Conservation (phyloP, 2,113 vertebrate species). For the Psephotus haematonotus region DNA sequence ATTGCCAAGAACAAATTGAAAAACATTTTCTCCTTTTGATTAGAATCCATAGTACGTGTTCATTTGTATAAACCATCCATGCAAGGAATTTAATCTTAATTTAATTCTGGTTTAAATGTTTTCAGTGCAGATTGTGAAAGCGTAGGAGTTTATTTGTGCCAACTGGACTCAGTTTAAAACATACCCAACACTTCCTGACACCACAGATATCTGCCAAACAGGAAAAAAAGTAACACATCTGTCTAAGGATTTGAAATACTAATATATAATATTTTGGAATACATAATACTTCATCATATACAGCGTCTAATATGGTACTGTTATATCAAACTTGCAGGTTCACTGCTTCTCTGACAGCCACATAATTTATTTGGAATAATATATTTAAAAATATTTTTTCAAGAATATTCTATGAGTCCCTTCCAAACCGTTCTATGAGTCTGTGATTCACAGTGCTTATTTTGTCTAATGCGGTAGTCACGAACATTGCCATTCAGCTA, state of each 20-base stretch:
- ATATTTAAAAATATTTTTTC: neutral
- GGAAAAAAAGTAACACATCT: neutral
- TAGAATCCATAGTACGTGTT: conserved; percentile 1
- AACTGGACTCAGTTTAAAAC: neutral
- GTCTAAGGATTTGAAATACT: neutral
- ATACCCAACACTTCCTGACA: neutral
- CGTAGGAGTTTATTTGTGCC: neutral
- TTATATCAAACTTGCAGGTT: neutral
- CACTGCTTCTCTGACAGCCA: neutral
- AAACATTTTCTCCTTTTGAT: conserved; percentile 6
- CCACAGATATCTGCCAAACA: neutral
- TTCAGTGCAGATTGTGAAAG: neutral
- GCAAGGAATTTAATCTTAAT: conserved; percentile 35
- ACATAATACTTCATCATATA: neutral
- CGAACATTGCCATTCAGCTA: neutral
- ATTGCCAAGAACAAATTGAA: conserved; percentile 23
- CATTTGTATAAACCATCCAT: conserved; percentile 28
- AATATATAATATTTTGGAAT: neutral
- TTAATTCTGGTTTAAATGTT: conserved; percentile 39
- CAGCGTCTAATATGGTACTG: neutral
- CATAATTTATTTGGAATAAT: neutral
- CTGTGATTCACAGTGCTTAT: neutral
- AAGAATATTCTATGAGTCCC: neutral
- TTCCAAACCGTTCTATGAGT: neutral
- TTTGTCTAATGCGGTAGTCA: neutral